Base-by-base conservation (phyloP, 2,888 invertebrate genomes). In the Anthoptus insignis region DNA sequence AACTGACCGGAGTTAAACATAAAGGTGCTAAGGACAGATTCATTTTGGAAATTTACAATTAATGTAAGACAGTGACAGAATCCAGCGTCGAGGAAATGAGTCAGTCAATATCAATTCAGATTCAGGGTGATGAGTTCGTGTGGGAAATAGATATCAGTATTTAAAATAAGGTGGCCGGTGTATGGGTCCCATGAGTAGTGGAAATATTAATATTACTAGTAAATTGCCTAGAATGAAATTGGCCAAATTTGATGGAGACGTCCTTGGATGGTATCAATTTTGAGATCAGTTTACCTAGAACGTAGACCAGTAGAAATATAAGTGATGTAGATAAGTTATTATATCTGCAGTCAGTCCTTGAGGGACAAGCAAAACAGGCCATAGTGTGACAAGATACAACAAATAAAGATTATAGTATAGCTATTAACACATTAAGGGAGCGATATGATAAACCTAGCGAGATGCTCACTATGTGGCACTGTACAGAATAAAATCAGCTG, bases 251-350 rank as follows among this genome's bases (percentile, higher is more conserved):
- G 61, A 69, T 14, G 75, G 76, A 1, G 59, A 77, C 22, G 39
- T 75, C 6, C 53, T 73, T 0, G 65, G 71, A 9, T 74, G 74
- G 71, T 53, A 68, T 8, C 60, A 70, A 27, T 75, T 76, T 65
- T 76, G 77, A 74, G 73, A 76, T 9, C 71, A 73, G 13, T 76
- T 76, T 65, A 8, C 47, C 2, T 71, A 73, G 7, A 75, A 70
- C 42, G 52, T 75, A 0, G 49, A 73, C 42, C n/a, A 61, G 22
- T 9, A 64, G 71, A 14, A 67, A 69, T 21, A 39, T 74, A 2
- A 54, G 14, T 5, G 65, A 73, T 45, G 74, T 75, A 0, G 73
- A 76, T 39, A 76, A 77, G 37, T 50, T 76, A 13, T 22, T 72
- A 4, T 74, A 75, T 13, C 56, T 77, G n/a, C 50, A 72, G 19